These are phyloP conservation scores for Myotis vivesi DNA, from an alignment of 2,797 vertebrate species.

Conservation along the genomic window DNA sequence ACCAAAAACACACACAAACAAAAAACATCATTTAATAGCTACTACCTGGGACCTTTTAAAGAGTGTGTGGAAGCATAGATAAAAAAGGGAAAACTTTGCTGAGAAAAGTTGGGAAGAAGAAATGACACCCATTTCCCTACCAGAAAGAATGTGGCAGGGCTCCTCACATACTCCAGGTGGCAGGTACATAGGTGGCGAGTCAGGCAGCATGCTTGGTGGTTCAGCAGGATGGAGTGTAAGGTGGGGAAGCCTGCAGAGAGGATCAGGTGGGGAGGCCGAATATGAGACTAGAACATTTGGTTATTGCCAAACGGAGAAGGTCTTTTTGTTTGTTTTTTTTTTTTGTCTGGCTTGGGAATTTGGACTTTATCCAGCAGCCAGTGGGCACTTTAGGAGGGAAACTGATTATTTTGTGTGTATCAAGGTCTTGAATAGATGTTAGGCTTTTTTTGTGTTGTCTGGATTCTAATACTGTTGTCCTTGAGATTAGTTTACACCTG, in stretches of 20 bases:
- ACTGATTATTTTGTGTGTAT: not conserved
- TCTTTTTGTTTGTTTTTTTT: not conserved
- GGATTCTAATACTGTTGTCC: not conserved
- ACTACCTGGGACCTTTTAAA: not conserved
- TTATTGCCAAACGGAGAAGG: not conserved
- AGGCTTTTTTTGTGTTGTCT: not conserved
- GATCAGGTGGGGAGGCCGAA: not conserved
- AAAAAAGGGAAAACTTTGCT: not conserved
- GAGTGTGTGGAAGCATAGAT: not conserved
- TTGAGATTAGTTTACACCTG: not conserved
- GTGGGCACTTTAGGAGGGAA: not conserved
- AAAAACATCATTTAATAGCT: not conserved
- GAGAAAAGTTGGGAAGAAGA: not conserved
- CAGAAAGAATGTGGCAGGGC: not conserved
- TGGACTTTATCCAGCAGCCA: conserved; percentile 36
- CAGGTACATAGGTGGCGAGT: not conserved
- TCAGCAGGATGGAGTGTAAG: not conserved
- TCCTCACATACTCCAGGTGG: not conserved
- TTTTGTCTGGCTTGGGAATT: not conserved
- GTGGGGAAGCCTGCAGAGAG: not conserved
- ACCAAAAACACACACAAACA: no score
- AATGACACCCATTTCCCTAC: not conserved
- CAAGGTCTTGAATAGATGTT: not conserved
- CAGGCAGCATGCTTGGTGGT: not conserved
- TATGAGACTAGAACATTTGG: not conserved